A percentile compares a stretch with the other conserved stretches of the same genome.
phyloP scores from a whole-genome alignment of 2,797 vertebrate species.

The Discoglossus pictus region DNA sequence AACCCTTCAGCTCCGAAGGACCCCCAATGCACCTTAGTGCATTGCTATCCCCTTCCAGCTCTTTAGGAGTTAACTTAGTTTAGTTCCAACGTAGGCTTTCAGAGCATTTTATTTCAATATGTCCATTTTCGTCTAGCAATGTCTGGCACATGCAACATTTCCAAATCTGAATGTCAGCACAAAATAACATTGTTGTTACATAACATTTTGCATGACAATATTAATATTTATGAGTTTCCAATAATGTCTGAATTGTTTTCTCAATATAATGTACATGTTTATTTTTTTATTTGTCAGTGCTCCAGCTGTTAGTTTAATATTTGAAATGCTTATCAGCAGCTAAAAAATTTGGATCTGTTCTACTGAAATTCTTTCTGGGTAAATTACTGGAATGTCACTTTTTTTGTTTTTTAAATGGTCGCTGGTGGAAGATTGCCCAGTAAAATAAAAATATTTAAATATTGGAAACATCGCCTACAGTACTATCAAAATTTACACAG shows the following conservation, averaged over 20 bases:
- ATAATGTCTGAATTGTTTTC: constrained; percentile 74
- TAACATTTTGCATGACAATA: constrained; percentile 89
- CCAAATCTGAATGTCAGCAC: constrained; percentile 82
- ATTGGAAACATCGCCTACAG: no score
- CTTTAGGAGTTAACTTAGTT: constrained; percentile 30
- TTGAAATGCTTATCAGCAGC: constrained; percentile 47
- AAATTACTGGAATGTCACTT: constrained; percentile 54
- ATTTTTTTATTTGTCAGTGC: constrained; percentile 70
- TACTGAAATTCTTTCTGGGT: constrained; percentile 62
- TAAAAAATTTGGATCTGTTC: constrained; percentile 67
- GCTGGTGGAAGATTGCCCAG: constrained; percentile 52
- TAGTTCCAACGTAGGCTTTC: constrained; percentile 38
- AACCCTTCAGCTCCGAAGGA: constrained; percentile 26
- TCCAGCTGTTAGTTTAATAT: constrained; percentile 68
- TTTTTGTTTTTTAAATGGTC: constrained; percentile 54
- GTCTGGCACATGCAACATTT: constrained; percentile 84
- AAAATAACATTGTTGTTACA: constrained; percentile 81
- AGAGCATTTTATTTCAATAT: constrained; percentile 73
- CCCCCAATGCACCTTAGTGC: constrained; percentile 32
- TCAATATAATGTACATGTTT: constrained; percentile 69
- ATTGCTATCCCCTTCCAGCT: constrained; percentile 30
- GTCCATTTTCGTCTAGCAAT: constrained; percentile 81
- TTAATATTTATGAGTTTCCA: constrained; percentile 77
- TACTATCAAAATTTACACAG: no score
- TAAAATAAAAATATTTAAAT: neutral